A percentile compares a stretch with the other conserved stretches of the same genome.
Conservation (phyloP, 2,797 vertebrate species). For the Rhinatrema bivittatum region DNA sequence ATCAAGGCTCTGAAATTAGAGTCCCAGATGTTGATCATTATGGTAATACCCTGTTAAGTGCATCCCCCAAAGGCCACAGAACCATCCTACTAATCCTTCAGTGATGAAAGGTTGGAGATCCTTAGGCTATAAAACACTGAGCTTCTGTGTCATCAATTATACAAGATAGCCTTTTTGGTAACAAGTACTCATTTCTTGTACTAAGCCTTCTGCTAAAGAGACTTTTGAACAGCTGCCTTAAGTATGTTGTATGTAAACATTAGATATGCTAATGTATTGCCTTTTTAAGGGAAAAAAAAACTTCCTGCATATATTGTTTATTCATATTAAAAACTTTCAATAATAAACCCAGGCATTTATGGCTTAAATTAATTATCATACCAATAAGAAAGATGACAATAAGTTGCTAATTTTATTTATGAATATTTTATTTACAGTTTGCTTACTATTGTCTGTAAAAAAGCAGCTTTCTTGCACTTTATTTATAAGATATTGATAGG, state of each 20-base stretch:
- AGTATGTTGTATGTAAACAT: not conserved
- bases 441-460: too few species aligned
- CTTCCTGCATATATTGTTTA: not conserved
- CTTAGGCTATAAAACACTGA: slow-evolving; percentile 11
- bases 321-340: too few species aligned
- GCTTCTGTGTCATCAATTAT: slow-evolving; percentile 18
- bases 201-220: slow-evolving; percentile 4
- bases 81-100: slow-evolving; percentile 18
- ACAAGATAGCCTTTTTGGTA: slow-evolving; percentile 12
- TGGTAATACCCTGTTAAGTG: slow-evolving; percentile 21
- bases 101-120: slow-evolving; percentile 22
- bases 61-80: slow-evolving; percentile 18
- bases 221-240: slow-evolving; percentile 2
- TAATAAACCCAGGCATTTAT: too few species aligned
- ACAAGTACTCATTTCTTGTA: slow-evolving; percentile 12
- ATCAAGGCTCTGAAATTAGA: slow-evolving; percentile 26
- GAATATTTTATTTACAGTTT: too few species aligned
- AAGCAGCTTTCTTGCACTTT: too few species aligned
- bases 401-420: too few species aligned
- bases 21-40: slow-evolving; percentile 26
- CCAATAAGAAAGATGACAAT: too few species aligned
- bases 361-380: too few species aligned
- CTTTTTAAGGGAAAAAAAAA: slow-evolving; percentile 1
- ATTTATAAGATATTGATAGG: too few species aligned
- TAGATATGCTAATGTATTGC: not conserved